phyloP scores from a whole-genome alignment of 2,113 vertebrate genomes.

The Pardalotus punctatus region DNA sequence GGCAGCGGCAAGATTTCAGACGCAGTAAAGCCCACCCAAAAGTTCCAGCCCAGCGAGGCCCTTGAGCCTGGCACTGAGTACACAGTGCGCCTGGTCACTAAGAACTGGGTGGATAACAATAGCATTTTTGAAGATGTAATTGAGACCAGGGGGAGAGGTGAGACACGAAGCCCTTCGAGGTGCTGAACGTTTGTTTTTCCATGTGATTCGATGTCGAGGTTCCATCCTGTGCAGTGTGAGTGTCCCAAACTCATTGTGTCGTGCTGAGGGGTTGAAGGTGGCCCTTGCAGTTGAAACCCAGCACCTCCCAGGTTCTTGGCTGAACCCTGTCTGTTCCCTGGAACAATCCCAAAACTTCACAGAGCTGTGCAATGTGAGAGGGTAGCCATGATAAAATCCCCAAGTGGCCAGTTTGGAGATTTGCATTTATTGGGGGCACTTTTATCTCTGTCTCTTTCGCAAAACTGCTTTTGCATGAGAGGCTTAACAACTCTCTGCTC shows the following conservation, averaged over 20 bases:
- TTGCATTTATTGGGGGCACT: background rate
- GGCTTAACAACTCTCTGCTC: background rate
- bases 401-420: background rate
- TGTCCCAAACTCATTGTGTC: background rate
- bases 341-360: background rate
- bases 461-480: slow-evolving; percentile 47
- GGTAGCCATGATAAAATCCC: background rate
- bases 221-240: background rate
- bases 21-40: slow-evolving; percentile 83
- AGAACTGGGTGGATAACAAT: slow-evolving; percentile 87
- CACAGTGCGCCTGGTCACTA: slow-evolving; percentile 86
- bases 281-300: background rate
- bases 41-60: slow-evolving; percentile 82
- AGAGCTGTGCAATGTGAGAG: background rate
- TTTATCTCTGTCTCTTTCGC: background rate
- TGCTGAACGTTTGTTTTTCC: background rate
- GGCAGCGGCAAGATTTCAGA: slow-evolving; percentile 83
- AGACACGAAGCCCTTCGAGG: slow-evolving; percentile 62
- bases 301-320: background rate
- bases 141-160: slow-evolving; percentile 89
- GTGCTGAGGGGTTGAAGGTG: background rate
- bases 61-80: slow-evolving; percentile 85
- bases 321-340: background rate
- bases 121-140: slow-evolving; percentile 94
- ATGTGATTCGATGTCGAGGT: background rate